Percentiles rank a stretch among this genome's conserved stretches.
These are phyloP conservation scores for Pollenia amentaria DNA, from an alignment of 2,888 invertebrate species.

Conservation along the genomic window DNA sequence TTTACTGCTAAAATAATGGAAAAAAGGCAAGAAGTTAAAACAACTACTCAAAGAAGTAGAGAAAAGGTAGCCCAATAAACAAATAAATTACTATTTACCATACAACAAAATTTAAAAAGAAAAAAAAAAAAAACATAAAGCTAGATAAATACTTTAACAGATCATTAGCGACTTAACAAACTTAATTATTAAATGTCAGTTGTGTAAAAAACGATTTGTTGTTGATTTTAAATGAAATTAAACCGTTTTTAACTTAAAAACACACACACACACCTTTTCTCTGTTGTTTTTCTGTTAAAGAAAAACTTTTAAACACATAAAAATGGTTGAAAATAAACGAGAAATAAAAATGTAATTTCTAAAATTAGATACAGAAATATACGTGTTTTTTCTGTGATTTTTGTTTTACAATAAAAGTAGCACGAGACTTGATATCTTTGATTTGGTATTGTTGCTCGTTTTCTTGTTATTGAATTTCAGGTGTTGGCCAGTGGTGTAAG, in stretches of 20 bases:
- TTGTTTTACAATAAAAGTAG: slow-evolving; percentile 24
- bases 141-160: slow-evolving; percentile 26
- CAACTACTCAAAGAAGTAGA: background rate
- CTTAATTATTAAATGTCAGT: slow-evolving; percentile 69
- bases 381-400: slow-evolving; percentile 7
- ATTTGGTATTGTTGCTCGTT: background rate
- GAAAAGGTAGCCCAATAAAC: slow-evolving; percentile 1
- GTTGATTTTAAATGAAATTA: slow-evolving; percentile 58
- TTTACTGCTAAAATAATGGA: slow-evolving; percentile 15
- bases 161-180: slow-evolving; percentile 60
- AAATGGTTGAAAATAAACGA: background rate
- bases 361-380: slow-evolving; percentile 20
- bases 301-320: slow-evolving; percentile 12
- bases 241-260: slow-evolving; percentile 37
- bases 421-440: slow-evolving; percentile 30
- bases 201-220: slow-evolving; percentile 38
- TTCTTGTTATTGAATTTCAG: background rate
- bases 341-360: slow-evolving; percentile 19
- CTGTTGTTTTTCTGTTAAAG: background rate
- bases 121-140: slow-evolving; percentile 1
- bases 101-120: background rate
- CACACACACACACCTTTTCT: slow-evolving; percentile 29
- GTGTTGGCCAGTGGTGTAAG: slow-evolving; percentile 4
- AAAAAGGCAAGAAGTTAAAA: slow-evolving; percentile 2
- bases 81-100: slow-evolving; percentile 20